Base-by-base conservation (phyloP, 1,140 invertebrate species). In the Drosophila parvula region DNA sequence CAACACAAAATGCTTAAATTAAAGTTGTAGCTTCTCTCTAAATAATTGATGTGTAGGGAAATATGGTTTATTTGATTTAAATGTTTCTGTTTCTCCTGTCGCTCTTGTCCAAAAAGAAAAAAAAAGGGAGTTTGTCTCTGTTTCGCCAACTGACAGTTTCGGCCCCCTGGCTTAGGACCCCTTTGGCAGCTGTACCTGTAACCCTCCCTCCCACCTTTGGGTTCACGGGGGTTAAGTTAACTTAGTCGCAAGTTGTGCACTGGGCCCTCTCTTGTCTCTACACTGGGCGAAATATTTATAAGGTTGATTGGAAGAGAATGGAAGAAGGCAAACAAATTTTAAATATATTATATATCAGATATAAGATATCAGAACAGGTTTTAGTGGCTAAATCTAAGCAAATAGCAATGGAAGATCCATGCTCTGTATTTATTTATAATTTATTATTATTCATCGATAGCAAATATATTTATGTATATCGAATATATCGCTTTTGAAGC, bases 191-290 rank as follows among this genome's bases (percentile, higher is more conserved):
- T 16, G 34, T 53, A 30, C 38, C 53, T 44, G 34, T 22, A n/a
- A n/a, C 10, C 9, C 12, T 28, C 34, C 18, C 18, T 22, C 9
- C 16, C 34, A 34, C 18, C 18, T 36, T 27, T 22, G 5, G 51
- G 64, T 71, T 57, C 50, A 47, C 14, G 50, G 68, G 43, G 68
- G 63, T 48, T 70, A 70, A 34, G 63, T 48, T 70, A 70, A 40
- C 64, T 69, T 30, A 36, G 63, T 36, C 40, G 64, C 61, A 55
- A 55, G 68, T 57, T 70, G 51, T 64, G 61, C 62, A 38, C n/a
- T 56, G 34, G 30, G 11, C 7, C 16, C 58, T 40, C 59, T 40
- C 41, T 45, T 63, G 18, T 10, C 51, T 22, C 0, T 16, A 5
- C 53, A 50, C 30, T 51, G 22, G 3, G 5, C 0, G 2, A 48